phyloP scores from a whole-genome alignment of 2,888 invertebrate genomes.

The Venusia cambrica region DNA sequence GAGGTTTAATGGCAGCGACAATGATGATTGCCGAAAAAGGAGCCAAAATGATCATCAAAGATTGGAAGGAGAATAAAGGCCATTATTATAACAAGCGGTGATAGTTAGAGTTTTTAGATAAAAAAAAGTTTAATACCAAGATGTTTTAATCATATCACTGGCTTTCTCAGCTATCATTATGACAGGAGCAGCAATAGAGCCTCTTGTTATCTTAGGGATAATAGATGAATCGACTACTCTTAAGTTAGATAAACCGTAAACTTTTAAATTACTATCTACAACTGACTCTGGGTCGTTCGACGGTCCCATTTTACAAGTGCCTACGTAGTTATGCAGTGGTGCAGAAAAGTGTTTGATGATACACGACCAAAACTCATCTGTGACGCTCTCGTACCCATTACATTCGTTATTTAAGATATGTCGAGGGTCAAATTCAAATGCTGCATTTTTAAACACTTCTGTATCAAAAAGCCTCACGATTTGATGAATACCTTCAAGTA shows the following conservation, averaged over 20 bases:
- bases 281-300: constrained; percentile 61
- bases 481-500: constrained; percentile 67
- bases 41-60: constrained; percentile 63
- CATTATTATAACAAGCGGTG: constrained; percentile 51
- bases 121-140: constrained; percentile 67
- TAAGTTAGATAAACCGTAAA: constrained; percentile 61
- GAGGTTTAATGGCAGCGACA: constrained; percentile 62
- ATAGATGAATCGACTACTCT: constrained; percentile 69
- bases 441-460: constrained; percentile 63
- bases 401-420: constrained; percentile 66
- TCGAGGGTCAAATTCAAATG: constrained; percentile 64
- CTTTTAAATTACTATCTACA: constrained; percentile 58
- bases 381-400: constrained; percentile 59
- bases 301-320: constrained; percentile 74
- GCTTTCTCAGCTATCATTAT: constrained; percentile 77
- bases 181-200: constrained; percentile 69
- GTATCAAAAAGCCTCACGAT: constrained; percentile 69
- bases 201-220: constrained; percentile 70
- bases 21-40: constrained; percentile 77
- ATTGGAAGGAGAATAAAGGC: constrained; percentile 69
- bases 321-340: constrained; percentile 68
- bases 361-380: constrained; percentile 69
- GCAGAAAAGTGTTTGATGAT: constrained; percentile 72
- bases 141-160: constrained; percentile 70
- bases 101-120: constrained; percentile 18